Conservation (phyloP, 2,888 invertebrate genomes). For the Tridacna crocea region DNA sequence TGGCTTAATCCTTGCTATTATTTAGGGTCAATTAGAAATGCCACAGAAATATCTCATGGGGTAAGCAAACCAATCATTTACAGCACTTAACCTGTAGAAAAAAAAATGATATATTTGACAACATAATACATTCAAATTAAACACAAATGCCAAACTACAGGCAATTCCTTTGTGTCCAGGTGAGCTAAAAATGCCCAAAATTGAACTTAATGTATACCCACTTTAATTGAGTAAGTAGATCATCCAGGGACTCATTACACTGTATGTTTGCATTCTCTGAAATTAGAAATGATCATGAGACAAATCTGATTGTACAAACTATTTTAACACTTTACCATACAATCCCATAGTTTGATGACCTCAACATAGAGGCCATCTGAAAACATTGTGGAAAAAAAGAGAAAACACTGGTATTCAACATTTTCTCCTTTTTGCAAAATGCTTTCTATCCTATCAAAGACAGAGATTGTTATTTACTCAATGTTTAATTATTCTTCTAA, state of each 20-base stretch:
- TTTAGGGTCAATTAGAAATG: too few species aligned
- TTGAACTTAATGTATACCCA: constrained; percentile 33
- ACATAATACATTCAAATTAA: too few species aligned
- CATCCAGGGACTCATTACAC: constrained; percentile 62
- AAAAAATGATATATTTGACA: too few species aligned
- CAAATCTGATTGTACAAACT: background rate
- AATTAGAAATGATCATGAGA: background rate
- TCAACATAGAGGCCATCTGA: background rate
- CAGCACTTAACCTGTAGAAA: too few species aligned
- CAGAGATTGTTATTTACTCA: too few species aligned
- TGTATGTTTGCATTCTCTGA: constrained; percentile 41
- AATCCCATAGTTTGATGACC: background rate
- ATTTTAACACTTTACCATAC: constrained; percentile 8
- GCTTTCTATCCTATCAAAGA: background rate
- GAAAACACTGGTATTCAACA: background rate
- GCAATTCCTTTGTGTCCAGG: too few species aligned
- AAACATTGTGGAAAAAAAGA: background rate
- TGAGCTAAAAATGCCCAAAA: too few species aligned
- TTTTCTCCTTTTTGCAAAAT: background rate
- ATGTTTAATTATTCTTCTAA: too few species aligned
- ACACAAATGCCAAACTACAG: too few species aligned
- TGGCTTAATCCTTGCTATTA: too few species aligned
- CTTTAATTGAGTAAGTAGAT: constrained; percentile 62
- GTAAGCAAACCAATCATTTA: too few species aligned
- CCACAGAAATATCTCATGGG: too few species aligned